Base-by-base conservation (phyloP, 2,888 invertebrate species). In the Cosmia pyralina region DNA sequence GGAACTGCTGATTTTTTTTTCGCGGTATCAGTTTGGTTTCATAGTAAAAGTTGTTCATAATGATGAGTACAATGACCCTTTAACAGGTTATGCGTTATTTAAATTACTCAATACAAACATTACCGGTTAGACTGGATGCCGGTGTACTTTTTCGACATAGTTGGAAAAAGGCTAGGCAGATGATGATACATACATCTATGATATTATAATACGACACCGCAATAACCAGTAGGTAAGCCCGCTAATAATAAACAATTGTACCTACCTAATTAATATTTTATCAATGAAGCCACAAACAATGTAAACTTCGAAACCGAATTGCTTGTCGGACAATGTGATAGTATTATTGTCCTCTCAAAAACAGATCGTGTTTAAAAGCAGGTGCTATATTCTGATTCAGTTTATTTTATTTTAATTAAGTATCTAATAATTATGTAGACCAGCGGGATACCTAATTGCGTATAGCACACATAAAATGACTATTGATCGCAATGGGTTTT, bases 281-380 rank as follows among this genome's bases (percentile, higher is more conserved):
- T 28, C 65, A 65, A 65, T 81, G 41, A 69, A 69, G 19, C 19
- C 65, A 19, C 22, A 22, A 60, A 81, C 78, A 75, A 75, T 75
- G 17, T 22, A 22, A 34, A 55, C 64, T 46, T 65, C 34, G 81
- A 57, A 44, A 60, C 50, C 5, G 63, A 55, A 55, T 65, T 41
- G 60, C 46, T 52, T 62, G 22, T 57, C 15, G n/a, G 13, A 63
- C 57, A 74, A 34, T 66, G 46, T 57, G 50, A 15, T 52, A 13
- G 48, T 38, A 5, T 13, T 38, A 4, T 69, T 50, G 64, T 34
- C 28, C 59, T 15, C 46, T 64, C 64, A 48, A 62, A 63, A 73
- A 68, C 77, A 74, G 74, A 66, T 53, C 11, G 28, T 48, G 19
- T 60, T 57, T 78, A 50, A 63, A 67, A 78, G 38, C 44, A 38